These are phyloP conservation scores for Carettochelys insculpta DNA, from an alignment of 2,113 vertebrate species.

Conservation along the genomic window DNA sequence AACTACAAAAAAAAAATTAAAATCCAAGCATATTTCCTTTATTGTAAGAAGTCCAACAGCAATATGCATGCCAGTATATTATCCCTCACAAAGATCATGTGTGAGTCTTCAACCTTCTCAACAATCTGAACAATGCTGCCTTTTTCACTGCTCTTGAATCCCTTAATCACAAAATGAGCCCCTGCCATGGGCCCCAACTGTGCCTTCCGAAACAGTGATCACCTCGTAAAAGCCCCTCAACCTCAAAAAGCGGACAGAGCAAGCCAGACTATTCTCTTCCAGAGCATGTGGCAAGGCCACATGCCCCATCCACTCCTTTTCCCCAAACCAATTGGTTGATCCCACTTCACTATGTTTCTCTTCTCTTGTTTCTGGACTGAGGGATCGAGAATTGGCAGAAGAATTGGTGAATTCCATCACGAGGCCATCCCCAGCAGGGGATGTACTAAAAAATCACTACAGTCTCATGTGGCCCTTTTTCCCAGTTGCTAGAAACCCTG, in stretches of 20 bases:
- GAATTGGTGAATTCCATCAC: neutral
- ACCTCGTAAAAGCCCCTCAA: neutral
- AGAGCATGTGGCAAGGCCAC: neutral
- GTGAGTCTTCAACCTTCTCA: neutral
- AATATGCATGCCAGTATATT: neutral
- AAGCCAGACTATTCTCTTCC: neutral
- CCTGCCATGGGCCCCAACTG: neutral
- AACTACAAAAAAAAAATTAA: slow-evolving; percentile 20
- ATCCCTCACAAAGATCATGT: neutral
- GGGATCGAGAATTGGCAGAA: neutral
- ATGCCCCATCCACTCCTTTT: neutral
- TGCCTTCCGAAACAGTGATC: neutral
- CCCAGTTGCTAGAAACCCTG: neutral
- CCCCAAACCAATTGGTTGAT: neutral
- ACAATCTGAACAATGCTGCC: neutral
- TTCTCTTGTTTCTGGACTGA: neutral
- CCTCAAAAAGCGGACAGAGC: neutral
- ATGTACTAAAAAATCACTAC: neutral
- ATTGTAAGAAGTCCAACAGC: neutral
- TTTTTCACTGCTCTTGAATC: neutral
- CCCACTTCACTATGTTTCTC: neutral
- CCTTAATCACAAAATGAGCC: neutral
- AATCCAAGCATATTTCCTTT: neutral
- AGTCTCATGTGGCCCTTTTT: neutral
- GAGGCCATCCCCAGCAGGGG: neutral